Evolutionary conservation across 2,797 vertebrate genomes (phyloP), one percentile per base, ranked within the genome.

Genomic region (Phoebastria nigripes): DNA sequence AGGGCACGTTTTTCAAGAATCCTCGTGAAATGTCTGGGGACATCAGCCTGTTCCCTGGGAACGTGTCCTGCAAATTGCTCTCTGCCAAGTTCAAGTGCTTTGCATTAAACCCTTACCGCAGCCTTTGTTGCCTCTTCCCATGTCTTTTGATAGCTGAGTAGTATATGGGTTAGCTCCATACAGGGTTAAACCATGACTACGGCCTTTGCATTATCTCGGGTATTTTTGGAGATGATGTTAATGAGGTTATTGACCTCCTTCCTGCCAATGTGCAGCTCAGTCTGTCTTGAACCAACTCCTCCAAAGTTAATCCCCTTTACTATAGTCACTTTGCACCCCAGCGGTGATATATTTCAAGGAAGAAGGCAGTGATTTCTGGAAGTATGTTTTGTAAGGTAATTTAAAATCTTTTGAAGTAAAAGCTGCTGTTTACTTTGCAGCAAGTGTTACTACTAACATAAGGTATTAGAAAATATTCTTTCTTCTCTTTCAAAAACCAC

Each of bases 61-160:
- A 29, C 0, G 0, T n/a, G 17, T 39, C 22, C 59, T 86, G 76
- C 33, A 52, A 91, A 63, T 33, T 47, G 14, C 6, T 13, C 0
- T 56, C 12, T 83, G 61, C 77, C 26, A 21, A 26, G 41, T 42
- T n/a, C 11, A 16, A 12, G 25, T 6, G 31, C 11, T 42, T 74
- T 62, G 17, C 56, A 10, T 73, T 37, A 39, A 73, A 80, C 49
- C 4, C 15, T 41, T 44, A 5, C 17, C 0, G 2, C 11, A 59
- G 55, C 13, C 46, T 87, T 37, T 37, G 47, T 42, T 86, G 22
- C 9, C 7, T 84, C 35, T 42, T 76, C 5, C 18, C 2, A 0
- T 17, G 26, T 29, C 11, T 77, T 49, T n/a, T 74, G 18, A 29
- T 13, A 47, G 35, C 56, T 17, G 37, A 39, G 15, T 15, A 56